phyloP scores from a whole-genome alignment of 2,113 vertebrate genomes.

The Heptranchias perlo region DNA sequence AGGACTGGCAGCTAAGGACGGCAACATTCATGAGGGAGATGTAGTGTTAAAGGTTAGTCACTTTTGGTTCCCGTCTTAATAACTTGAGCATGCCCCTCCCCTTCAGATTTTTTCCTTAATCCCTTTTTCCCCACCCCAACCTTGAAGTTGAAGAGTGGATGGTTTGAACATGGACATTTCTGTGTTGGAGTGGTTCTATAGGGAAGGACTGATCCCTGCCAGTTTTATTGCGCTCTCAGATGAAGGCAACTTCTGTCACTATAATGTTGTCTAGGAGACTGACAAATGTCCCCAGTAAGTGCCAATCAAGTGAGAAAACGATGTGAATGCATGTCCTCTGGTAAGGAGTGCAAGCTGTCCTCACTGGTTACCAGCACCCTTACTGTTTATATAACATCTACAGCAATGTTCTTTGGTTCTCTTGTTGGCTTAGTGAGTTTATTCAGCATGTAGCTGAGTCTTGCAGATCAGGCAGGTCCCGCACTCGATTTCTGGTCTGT shows the following conservation, averaged over 20 bases:
- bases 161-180: background rate
- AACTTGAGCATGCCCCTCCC: background rate
- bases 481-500: background rate
- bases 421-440: background rate
- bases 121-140: background rate
- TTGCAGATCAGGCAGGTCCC: background rate
- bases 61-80: background rate
- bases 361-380: background rate
- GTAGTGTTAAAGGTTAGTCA: slow-evolving; percentile 87
- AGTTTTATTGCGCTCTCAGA: background rate
- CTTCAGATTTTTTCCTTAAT: background rate
- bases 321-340: background rate
- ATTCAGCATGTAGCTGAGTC: background rate
- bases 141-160: background rate
- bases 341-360: background rate
- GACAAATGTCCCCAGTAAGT: background rate
- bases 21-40: slow-evolving; percentile 98
- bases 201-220: background rate
- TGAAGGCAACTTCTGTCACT: background rate
- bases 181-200: background rate
- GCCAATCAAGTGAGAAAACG: background rate
- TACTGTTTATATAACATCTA: background rate
- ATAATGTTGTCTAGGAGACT: background rate
- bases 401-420: background rate
- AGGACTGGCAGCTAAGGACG: slow-evolving; percentile 91